A percentile compares a stretch with the other conserved stretches of the same genome.
These are phyloP conservation scores for Chaetops frenatus DNA, from an alignment of 2,113 vertebrate species.

Conservation along the genomic window DNA sequence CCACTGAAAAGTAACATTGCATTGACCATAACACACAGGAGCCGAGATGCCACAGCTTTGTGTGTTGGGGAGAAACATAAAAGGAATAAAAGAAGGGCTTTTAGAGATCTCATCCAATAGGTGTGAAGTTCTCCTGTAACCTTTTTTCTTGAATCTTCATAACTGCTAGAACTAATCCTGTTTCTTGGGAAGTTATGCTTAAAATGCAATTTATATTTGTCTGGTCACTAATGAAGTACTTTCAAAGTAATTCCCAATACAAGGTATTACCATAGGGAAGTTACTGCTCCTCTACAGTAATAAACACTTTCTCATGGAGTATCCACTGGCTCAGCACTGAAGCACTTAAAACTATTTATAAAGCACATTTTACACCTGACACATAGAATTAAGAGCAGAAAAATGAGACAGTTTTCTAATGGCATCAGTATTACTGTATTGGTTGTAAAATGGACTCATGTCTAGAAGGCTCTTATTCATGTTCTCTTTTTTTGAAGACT, in stretches of 20 bases:
- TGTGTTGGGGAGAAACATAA: neutral
- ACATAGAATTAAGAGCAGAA: constrained; percentile 33
- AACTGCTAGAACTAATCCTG: neutral
- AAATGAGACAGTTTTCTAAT: constrained; percentile 45
- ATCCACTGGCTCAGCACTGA: neutral
- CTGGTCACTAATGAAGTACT: neutral
- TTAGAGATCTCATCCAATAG: neutral
- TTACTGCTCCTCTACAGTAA: neutral
- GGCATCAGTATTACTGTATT: neutral
- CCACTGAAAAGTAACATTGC: neutral
- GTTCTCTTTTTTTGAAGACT: neutral
- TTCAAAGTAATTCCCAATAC: neutral
- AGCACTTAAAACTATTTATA: constrained; percentile 34
- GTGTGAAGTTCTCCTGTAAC: neutral
- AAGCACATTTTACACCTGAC: constrained; percentile 43
- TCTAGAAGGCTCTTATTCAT: constrained; percentile 21
- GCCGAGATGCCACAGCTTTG: accelerated
- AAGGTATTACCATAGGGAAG: neutral
- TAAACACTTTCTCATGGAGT: neutral
- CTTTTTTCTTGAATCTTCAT: neutral
- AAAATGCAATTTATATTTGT: neutral
- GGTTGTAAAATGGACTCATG: neutral
- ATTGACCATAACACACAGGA: neutral
- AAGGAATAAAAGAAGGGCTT: neutral
- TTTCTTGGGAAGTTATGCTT: neutral